phyloP scores from a whole-genome alignment of 2,888 invertebrate genomes.

The Acanthococcus lagerstroemiae region DNA sequence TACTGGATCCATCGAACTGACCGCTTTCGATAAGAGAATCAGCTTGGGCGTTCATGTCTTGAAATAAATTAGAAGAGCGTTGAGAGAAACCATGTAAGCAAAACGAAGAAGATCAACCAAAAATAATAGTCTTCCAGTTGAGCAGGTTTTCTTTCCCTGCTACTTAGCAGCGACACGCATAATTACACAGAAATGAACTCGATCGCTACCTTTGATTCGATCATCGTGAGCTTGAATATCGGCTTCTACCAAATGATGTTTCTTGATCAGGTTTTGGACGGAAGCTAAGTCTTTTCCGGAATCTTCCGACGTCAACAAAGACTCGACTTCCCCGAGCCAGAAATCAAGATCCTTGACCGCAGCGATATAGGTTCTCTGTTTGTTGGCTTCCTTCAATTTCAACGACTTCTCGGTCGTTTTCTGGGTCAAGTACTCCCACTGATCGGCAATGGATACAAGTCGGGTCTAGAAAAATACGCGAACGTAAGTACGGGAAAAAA shows the following conservation, averaged over 20 bases:
- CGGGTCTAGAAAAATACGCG: conserved; percentile 45
- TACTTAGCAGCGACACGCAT: too few relatives aligned
- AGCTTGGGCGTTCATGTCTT: conserved; percentile 89
- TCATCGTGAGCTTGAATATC: conserved; percentile 96
- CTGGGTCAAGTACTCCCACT: conserved; percentile 96
- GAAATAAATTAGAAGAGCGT: too few relatives aligned
- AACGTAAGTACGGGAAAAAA: too few relatives aligned
- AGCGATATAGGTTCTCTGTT: conserved; percentile 97
- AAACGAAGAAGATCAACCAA: too few relatives aligned
- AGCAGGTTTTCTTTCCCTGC: too few relatives aligned
- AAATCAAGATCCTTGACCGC: conserved; percentile 99
- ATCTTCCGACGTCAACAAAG: conserved; percentile 88
- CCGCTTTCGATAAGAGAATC: conserved; percentile 92
- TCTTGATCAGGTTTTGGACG: conserved; percentile 97
- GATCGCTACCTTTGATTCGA: conserved; percentile 61
- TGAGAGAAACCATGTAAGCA: too few relatives aligned
- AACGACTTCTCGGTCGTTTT: conserved; percentile 97
- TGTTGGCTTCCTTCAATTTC: conserved; percentile 97
- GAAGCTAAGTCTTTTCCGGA: conserved; percentile 96
- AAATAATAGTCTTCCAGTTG: too few relatives aligned
- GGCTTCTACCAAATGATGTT: conserved; percentile 95
- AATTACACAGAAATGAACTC: neutral
- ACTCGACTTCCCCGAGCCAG: conserved; percentile 98
- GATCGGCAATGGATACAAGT: conserved; percentile 86
- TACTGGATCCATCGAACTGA: conserved; percentile 93